These are phyloP conservation scores for Pogonomyrmex californicus DNA, from an alignment of 1,140 invertebrate genomes.

Conservation along the genomic window DNA sequence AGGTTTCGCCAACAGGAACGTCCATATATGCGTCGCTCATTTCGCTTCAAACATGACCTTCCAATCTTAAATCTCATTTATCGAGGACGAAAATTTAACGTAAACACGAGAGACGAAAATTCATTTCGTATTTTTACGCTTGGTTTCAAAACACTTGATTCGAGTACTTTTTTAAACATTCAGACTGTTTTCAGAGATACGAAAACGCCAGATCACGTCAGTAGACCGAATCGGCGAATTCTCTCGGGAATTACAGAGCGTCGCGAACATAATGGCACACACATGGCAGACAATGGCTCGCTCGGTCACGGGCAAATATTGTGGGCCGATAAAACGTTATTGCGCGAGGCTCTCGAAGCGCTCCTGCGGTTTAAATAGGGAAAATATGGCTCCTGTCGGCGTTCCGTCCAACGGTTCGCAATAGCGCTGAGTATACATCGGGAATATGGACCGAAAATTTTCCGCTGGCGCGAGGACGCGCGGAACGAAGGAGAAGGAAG, in stretches of 20 bases:
- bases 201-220: background rate
- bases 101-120: background rate
- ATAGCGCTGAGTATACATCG: constrained; percentile 7
- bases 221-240: background rate
- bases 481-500: background rate
- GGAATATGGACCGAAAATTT: background rate
- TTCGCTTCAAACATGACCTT: constrained; percentile 14
- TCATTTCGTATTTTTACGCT: background rate
- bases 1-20: background rate
- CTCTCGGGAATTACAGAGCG: background rate
- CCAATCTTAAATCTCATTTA: background rate
- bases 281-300: background rate
- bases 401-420: constrained; percentile 27
- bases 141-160: too few relatives aligned
- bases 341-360: background rate
- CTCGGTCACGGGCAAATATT: background rate
- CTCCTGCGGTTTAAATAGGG: background rate
- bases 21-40: background rate
- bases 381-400: constrained; percentile 47
- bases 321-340: background rate
- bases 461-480: background rate
- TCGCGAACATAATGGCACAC: background rate
- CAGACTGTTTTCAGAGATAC: background rate
- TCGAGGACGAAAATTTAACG: background rate
- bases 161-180: background rate